Conservation (phyloP, 2,113 vertebrate species). For the Prionailurus bengalensis region DNA sequence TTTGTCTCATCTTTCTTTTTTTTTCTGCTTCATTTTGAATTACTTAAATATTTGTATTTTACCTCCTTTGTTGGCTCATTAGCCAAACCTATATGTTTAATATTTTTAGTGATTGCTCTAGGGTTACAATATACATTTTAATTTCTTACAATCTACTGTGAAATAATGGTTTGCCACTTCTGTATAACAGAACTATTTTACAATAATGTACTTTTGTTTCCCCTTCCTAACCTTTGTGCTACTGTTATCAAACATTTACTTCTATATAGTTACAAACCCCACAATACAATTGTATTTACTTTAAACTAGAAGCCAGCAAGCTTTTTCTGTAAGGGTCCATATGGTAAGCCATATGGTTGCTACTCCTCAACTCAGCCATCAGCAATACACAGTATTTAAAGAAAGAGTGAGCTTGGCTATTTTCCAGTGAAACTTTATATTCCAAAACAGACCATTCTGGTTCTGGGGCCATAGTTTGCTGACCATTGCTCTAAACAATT, state of each 20-base stretch:
- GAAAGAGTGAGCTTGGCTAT: background rate
- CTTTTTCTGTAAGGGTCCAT: background rate
- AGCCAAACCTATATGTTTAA: background rate
- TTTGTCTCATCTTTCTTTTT: background rate
- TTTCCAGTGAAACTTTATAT: conserved; percentile 18
- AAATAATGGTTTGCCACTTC: background rate
- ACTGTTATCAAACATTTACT: background rate
- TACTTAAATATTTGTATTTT: conserved; percentile 36
- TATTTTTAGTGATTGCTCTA: background rate
- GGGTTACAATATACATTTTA: background rate
- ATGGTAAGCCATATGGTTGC: background rate
- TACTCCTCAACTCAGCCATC: background rate
- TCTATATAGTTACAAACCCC: background rate
- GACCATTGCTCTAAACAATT: background rate
- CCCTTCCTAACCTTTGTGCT: background rate
- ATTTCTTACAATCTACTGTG: conserved; percentile 11
- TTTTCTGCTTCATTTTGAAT: background rate
- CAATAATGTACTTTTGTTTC: background rate
- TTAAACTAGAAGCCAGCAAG: background rate
- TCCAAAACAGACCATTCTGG: background rate
- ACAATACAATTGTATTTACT: background rate
- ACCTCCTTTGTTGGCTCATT: background rate
- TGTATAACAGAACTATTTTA: background rate
- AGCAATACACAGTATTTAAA: background rate
- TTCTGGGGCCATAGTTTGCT: background rate